phyloP scores from a whole-genome alignment of 1,140 invertebrate species.

The Kradibia gibbosae region DNA sequence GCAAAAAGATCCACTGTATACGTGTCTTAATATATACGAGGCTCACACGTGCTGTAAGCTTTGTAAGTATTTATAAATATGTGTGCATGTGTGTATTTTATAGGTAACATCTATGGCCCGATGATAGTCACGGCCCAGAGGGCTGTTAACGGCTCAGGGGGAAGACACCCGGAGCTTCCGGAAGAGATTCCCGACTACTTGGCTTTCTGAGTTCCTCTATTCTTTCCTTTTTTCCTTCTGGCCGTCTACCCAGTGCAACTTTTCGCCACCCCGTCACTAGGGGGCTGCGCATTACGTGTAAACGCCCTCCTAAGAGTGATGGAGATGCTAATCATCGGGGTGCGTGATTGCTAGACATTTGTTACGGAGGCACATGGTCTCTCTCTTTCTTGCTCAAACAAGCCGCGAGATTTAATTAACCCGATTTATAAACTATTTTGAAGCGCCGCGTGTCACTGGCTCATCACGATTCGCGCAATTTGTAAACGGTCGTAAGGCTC shows the following conservation, averaged over 20 bases:
- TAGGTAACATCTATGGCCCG: not conserved
- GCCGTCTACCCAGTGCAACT: not conserved
- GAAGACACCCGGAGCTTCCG: conserved; percentile 43
- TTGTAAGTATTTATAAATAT: conserved; percentile 1
- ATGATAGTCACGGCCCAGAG: conserved; percentile 35
- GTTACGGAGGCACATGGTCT: conserved; percentile 49
- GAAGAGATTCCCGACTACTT: conserved; percentile 30
- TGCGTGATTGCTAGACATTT: conserved; percentile 61
- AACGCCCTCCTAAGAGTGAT: not conserved
- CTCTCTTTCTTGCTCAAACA: conserved; percentile 24
- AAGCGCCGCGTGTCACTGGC: conserved; percentile 23
- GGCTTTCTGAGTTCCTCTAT: not conserved
- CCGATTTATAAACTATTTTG: conserved; percentile 55
- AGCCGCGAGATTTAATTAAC: conserved; percentile 58
- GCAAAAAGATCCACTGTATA: not conserved
- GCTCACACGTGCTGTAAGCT: not conserved
- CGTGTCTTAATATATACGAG: too few species aligned
- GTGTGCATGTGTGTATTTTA: not conserved
- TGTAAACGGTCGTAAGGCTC: not conserved
- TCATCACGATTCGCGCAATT: conserved; percentile 13
- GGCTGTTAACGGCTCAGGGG: conserved; percentile 53
- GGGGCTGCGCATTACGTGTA: conserved; percentile 43
- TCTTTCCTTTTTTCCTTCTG: conserved; percentile 6
- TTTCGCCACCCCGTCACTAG: conserved; percentile 48
- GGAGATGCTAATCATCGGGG: conserved; percentile 55